phyloP scores from a whole-genome alignment of 2,888 invertebrate genomes.

The Notodonta dromedarius region DNA sequence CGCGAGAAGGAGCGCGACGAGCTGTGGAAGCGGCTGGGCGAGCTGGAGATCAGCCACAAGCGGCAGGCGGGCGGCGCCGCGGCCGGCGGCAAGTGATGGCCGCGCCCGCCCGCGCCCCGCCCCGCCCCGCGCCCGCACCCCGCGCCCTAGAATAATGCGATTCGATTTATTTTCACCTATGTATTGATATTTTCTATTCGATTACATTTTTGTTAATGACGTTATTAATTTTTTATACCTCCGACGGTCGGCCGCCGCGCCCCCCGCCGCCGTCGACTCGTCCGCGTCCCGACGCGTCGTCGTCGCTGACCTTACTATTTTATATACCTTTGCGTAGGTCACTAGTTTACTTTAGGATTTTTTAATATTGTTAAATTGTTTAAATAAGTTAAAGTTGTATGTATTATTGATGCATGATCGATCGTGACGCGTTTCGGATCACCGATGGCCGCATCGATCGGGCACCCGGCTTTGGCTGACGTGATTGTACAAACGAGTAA shows the following conservation, averaged over 20 bases:
- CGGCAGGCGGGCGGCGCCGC: conserved; percentile 64
- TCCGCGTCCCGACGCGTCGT: conserved; percentile 66
- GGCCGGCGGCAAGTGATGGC: conserved; percentile 26
- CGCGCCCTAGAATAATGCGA: conserved; percentile 68
- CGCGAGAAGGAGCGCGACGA: conserved; percentile 98
- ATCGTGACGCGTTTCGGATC: conserved; percentile 66
- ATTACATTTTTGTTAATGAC: conserved; percentile 81
- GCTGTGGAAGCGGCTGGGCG: conserved; percentile 97
- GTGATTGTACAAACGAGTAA: conserved; percentile 79
- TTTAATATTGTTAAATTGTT: conserved; percentile 82
- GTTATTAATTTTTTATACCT: conserved; percentile 79
- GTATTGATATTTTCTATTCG: conserved; percentile 81
- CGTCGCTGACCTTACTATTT: conserved; percentile 64
- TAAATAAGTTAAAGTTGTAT: conserved; percentile 82
- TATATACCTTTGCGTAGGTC: conserved; percentile 74
- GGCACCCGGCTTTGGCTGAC: conserved; percentile 79
- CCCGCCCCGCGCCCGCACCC: conserved; percentile 51
- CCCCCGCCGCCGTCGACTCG: conserved; percentile 42
- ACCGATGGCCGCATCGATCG: conserved; percentile 73
- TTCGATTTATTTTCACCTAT: conserved; percentile 76
- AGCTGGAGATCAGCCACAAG: conserved; percentile 91
- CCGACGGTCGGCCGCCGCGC: conserved; percentile 53
- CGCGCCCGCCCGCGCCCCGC: conserved; percentile 55
- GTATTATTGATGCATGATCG: conserved; percentile 77
- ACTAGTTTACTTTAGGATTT: conserved; percentile 79